Evolutionary conservation across 2,113 vertebrate genomes (phyloP).

Genomic region (Cyanistes caeruleus): DNA sequence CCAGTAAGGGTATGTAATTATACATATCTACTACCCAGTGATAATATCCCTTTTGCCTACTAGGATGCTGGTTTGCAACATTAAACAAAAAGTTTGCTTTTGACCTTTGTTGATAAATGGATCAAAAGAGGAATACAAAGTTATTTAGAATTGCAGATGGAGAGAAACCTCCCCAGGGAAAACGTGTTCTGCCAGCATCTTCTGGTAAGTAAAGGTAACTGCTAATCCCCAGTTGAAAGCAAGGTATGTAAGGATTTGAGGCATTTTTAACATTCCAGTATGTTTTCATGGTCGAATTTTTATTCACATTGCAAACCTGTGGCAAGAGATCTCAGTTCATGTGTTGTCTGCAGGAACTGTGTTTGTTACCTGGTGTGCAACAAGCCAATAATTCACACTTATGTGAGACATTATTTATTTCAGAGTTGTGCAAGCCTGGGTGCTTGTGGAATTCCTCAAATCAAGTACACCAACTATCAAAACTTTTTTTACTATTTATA

Average conservation of each 20-base stretch:
- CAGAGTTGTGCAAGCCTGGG: background rate
- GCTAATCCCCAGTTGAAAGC: constrained; percentile 18
- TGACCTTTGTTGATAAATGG: background rate
- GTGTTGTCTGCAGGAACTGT: background rate
- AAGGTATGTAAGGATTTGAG: background rate
- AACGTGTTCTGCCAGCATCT: constrained; percentile 55
- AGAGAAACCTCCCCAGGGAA: constrained; percentile 41
- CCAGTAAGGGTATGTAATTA: background rate
- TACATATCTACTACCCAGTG: background rate
- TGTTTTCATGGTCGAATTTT: background rate
- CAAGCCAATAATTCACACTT: background rate
- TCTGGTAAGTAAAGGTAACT: constrained; percentile 33
- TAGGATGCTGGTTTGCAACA: background rate
- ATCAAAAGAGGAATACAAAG: constrained; percentile 10
- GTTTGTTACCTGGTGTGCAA: background rate
- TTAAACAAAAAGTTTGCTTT: background rate
- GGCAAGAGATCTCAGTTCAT: background rate
- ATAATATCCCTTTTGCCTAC: background rate
- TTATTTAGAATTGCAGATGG: constrained; percentile 12
- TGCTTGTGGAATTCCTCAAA: background rate
- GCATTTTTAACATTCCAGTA: background rate
- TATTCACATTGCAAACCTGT: background rate
- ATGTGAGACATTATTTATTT: background rate
- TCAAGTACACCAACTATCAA: background rate
- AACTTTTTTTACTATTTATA: background rate